Conservation (phyloP, 2,797 vertebrate genomes). For the Dicrostonyx torquatus region DNA sequence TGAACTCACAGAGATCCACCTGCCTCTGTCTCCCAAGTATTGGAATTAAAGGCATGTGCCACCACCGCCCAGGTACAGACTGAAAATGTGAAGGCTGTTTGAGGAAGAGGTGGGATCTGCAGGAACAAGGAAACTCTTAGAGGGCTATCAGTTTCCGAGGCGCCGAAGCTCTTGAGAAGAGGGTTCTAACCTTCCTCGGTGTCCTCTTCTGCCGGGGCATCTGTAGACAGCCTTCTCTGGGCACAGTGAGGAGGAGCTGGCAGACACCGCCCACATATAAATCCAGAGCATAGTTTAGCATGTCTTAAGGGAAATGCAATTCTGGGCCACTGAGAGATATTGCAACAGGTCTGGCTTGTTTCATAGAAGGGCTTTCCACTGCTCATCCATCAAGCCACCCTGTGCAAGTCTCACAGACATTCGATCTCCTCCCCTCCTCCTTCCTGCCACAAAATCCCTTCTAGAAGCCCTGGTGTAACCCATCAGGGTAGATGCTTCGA, state of each 20-base stretch:
- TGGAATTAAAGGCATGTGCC: not conserved
- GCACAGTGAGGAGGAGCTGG: not conserved
- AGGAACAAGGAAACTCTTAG: not conserved
- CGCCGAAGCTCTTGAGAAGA: not conserved
- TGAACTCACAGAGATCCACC: not conserved
- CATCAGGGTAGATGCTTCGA: conserved; percentile 59
- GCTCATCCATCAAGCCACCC: conserved; percentile 48
- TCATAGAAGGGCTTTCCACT: conserved; percentile 25
- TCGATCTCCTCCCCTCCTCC: conserved; percentile 66
- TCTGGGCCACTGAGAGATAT: conserved; percentile 19
- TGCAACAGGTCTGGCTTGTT: conserved; percentile 55
- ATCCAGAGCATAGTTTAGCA: not conserved
- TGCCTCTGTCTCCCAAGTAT: not conserved
- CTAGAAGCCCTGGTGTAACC: conserved; percentile 64
- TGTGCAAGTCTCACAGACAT: conserved; percentile 58
- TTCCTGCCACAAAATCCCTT: conserved; percentile 64
- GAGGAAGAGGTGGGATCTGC: not conserved
- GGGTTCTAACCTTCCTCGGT: not conserved
- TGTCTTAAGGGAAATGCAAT: conserved; percentile 51
- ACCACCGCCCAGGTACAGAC: not conserved
- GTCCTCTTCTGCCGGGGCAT: not conserved
- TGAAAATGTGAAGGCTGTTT: not conserved
- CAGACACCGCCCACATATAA: not conserved
- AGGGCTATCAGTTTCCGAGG: not conserved
- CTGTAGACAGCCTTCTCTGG: not conserved